phyloP scores from a whole-genome alignment of 2,797 vertebrate species.

The Crenichthys baileyi region DNA sequence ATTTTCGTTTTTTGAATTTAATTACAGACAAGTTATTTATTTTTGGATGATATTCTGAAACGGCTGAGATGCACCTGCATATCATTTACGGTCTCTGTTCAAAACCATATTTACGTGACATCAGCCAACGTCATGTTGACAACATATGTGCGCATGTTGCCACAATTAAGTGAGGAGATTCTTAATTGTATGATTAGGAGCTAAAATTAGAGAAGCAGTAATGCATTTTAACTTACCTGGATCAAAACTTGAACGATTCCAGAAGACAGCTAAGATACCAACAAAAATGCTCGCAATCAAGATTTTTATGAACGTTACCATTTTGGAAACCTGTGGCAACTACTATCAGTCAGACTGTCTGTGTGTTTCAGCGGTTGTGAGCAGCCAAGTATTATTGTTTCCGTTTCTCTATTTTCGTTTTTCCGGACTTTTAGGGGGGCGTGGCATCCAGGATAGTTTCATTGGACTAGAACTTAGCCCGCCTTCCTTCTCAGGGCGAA shows the following conservation, averaged over 20 bases:
- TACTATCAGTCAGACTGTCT: not conserved
- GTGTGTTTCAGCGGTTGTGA: not conserved
- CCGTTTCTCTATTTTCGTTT: not conserved
- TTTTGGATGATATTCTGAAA: not conserved
- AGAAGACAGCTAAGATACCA: conserved; percentile 60
- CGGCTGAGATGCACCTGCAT: not conserved
- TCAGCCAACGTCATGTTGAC: not conserved
- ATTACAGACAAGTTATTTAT: not conserved
- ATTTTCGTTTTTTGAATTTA: not conserved
- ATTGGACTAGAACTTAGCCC: not conserved
- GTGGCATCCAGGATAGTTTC: not conserved
- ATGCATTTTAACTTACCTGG: conserved; percentile 61
- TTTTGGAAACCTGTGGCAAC: conserved; percentile 20
- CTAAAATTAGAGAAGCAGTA: not conserved
- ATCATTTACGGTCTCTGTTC: not conserved
- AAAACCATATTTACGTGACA: not conserved
- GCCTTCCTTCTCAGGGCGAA: not conserved
- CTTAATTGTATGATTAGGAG: not conserved
- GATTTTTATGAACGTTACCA: conserved; percentile 58
- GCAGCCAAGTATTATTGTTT: not conserved
- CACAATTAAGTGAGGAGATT: not conserved
- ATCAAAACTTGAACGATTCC: conserved; percentile 65
- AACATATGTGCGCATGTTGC: not conserved
- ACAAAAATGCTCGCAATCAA: conserved; percentile 42
- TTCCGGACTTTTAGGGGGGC: not conserved